These are phyloP conservation scores for Cettia cetti DNA, from an alignment of 2,113 vertebrate genomes.

Conservation along the genomic window DNA sequence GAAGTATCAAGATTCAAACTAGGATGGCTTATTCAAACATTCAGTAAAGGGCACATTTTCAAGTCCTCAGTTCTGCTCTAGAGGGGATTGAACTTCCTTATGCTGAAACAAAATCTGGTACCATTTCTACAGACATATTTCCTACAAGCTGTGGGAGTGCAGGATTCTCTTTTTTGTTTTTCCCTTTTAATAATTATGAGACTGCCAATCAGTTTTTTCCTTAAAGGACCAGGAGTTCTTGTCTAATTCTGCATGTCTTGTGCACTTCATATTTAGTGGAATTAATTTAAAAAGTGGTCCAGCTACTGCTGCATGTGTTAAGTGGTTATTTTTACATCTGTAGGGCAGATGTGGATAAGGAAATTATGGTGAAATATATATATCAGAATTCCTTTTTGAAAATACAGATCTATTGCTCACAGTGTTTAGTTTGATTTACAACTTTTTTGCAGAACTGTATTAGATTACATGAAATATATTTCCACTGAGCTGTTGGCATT, in stretches of 20 bases:
- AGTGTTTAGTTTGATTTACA: neutral
- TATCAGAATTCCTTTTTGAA: neutral
- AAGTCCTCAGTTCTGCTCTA: neutral
- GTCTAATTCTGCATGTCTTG: neutral
- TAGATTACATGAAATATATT: neutral
- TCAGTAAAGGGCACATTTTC: neutral
- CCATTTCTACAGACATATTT: neutral
- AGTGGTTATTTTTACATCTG: neutral
- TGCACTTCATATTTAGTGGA: neutral
- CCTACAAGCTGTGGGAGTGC: neutral
- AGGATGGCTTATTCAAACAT: neutral
- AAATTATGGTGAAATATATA: neutral
- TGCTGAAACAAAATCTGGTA: neutral
- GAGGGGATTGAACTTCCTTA: neutral
- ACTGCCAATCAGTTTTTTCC: neutral
- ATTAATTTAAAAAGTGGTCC: neutral
- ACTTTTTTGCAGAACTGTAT: neutral
- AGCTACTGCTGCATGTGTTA: neutral
- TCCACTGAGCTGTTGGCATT: neutral
- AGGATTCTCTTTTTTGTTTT: neutral
- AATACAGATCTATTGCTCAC: neutral
- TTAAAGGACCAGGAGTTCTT: neutral
- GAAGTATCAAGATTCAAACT: neutral
- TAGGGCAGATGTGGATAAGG: neutral
- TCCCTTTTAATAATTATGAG: neutral